Evolutionary conservation across 2,888 invertebrate species (phyloP).

Genomic region (Pediacus dermestoides): DNA sequence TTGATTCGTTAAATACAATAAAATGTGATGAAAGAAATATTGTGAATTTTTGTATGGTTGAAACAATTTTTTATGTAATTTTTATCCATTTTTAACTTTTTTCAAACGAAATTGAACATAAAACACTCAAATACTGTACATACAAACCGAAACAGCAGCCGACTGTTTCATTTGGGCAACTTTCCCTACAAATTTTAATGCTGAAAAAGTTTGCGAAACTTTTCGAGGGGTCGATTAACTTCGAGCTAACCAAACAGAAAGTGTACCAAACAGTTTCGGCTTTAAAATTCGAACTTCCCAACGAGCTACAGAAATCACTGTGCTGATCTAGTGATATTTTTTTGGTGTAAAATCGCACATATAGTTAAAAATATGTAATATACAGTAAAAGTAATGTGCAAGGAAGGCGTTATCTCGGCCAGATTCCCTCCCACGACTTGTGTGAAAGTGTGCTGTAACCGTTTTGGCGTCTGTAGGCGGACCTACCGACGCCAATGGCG

Average conservation of each 20-base stretch:
- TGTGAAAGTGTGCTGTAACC: constrained; percentile 33
- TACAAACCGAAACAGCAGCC: constrained; percentile 33
- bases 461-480: constrained; percentile 43
- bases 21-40: too few relatives aligned
- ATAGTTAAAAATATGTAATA: constrained; percentile 31
- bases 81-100: constrained; percentile 12
- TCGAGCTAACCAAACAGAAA: constrained; percentile 46
- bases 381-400: constrained; percentile 26
- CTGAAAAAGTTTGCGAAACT: constrained; percentile 50
- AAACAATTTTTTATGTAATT: too few relatives aligned
- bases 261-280: constrained; percentile 44
- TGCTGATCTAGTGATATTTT: constrained; percentile 24
- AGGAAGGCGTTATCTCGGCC: constrained; percentile 41
- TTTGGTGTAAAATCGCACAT: constrained; percentile 20
- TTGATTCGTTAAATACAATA: too few relatives aligned
- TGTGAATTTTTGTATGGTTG: too few relatives aligned
- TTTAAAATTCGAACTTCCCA: constrained; percentile 26
- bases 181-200: constrained; percentile 50
- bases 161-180: constrained; percentile 44
- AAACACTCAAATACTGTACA: constrained; percentile 20
- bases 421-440: constrained; percentile 42
- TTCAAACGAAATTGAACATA: constrained; percentile 17
- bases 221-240: constrained; percentile 51
- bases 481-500: constrained; percentile 48
- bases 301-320: constrained; percentile 2